phyloP scores from a whole-genome alignment of 1,140 invertebrate genomes.

The Orius insidiosus region DNA sequence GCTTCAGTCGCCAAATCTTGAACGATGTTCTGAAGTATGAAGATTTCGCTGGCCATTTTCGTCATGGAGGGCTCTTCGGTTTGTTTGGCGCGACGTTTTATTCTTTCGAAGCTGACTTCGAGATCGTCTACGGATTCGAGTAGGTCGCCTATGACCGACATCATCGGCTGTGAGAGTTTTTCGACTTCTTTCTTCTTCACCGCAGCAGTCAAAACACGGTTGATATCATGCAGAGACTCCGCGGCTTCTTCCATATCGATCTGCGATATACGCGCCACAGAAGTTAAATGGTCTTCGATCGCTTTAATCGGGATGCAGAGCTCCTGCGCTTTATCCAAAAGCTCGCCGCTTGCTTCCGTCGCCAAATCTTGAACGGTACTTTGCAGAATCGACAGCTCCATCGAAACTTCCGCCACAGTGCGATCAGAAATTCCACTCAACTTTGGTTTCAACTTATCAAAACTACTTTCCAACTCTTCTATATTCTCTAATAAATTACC shows the following conservation, averaged over 20 bases:
- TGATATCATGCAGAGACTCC: slow-evolving; percentile 1
- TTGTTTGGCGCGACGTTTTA: neutral
- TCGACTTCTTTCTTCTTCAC: slow-evolving; percentile 5
- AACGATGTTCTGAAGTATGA: slow-evolving; percentile 9
- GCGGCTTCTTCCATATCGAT: slow-evolving; percentile 1
- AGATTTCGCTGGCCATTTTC: slow-evolving; percentile 4
- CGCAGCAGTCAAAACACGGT: neutral
- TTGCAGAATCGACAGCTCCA: slow-evolving; percentile 8
- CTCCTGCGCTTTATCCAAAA: slow-evolving; percentile 4
- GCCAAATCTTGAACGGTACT: slow-evolving; percentile 3
- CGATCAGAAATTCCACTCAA: neutral
- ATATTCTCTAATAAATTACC: slow-evolving; percentile 3
- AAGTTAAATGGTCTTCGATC: slow-evolving; percentile 5
- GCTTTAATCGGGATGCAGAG: slow-evolving; percentile 6
- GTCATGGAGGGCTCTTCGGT: neutral
- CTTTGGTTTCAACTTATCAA: neutral
- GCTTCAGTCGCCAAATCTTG: slow-evolving; percentile 5
- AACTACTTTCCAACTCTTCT: slow-evolving; percentile 1
- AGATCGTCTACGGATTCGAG: slow-evolving; percentile 3
- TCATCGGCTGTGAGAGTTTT: slow-evolving; percentile 6
- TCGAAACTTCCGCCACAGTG: neutral
- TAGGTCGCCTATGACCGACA: slow-evolving; percentile 5
- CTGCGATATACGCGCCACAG: neutral
- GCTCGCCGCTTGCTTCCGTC: slow-evolving; percentile 4
- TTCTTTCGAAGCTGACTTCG: neutral